Evolutionary conservation across 2,797 vertebrate genomes (phyloP), one percentile per base, ranked within the genome.

Genomic region (Lophotriccus pileatus): DNA sequence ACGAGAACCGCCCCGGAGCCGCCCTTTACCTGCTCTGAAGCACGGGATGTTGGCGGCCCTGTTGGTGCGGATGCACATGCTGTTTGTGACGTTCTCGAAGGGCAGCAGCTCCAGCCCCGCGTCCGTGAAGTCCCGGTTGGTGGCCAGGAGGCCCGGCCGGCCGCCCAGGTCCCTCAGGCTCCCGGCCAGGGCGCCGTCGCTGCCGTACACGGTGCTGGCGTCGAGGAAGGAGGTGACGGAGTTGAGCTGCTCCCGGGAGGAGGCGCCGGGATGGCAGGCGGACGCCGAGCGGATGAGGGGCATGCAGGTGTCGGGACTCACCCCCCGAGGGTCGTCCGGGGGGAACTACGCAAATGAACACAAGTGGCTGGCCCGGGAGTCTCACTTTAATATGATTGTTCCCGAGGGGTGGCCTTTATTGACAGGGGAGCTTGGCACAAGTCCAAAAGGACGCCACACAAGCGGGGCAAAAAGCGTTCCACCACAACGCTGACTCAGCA

Each of bases 241-340:
- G 0, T 99, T 99, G 94, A 99, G 98, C 97, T 99, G 99, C 96
- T 99, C 97, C 13, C 98, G 96, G 22, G 96, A 96, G 0, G 97
- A 95, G 1, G 82, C 91, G 4, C 93, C 93, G 0, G 98, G 98
- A 1, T 95, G 98, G 22, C 99, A 99, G 13, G 88, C 95, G 0
- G 99, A 98, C 1, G 99, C 98, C 0, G 99, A 98, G 85, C 98
- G 98, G 90, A 98, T 98, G 1, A 99, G 94, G 0, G 98, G 98
- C 88, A 99, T 97, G 96, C 99, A 99, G 37, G 89, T 96, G 47
- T 97, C 83, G 0, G 97, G 87, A 23, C 94, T 90, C 18, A 28
- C 53, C 69, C 90, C 30, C 36, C 98, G 97, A 1, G 97, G 96
- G 89, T 99, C 99, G 1, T 94, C 60, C 0, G 43, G 70, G 3